These are phyloP conservation scores for Temnothorax longispinosus DNA, from an alignment of 1,140 invertebrate genomes.

Conservation along the genomic window DNA sequence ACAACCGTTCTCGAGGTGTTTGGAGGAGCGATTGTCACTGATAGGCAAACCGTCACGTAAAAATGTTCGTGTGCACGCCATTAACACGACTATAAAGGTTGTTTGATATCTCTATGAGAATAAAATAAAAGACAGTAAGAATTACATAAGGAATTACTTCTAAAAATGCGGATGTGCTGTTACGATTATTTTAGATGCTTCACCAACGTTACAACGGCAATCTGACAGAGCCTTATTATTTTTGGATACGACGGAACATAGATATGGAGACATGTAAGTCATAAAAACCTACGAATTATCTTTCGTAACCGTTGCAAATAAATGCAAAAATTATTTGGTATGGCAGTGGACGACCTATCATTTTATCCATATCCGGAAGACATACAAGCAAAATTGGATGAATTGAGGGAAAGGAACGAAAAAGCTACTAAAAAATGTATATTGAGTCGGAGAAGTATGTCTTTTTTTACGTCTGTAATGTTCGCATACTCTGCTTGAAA, in stretches of 20 bases:
- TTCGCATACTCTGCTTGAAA: background rate
- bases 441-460: constrained; percentile 51
- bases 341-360: constrained; percentile 71
- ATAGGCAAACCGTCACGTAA: background rate
- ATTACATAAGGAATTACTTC: constrained; percentile 46
- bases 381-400: constrained; percentile 71
- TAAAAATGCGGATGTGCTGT: constrained; percentile 53
- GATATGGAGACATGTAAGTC: constrained; percentile 67
- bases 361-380: constrained; percentile 77
- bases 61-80: constrained; percentile 46
- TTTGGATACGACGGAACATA: constrained; percentile 72
- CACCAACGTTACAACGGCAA: constrained; percentile 59
- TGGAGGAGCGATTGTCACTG: constrained; percentile 64
- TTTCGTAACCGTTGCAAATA: constrained; percentile 28
- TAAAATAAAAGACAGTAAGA: constrained; percentile 52
- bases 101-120: constrained; percentile 34
- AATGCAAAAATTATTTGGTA: constrained; percentile 11
- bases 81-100: constrained; percentile 70
- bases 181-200: constrained; percentile 71
- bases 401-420: constrained; percentile 71
- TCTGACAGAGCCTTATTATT: constrained; percentile 75
- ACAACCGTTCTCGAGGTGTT: constrained; percentile 68
- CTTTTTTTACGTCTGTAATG: background rate
- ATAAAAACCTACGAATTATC: constrained; percentile 23
- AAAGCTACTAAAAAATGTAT: constrained; percentile 72